Percentiles rank a stretch among this genome's conserved stretches.
Conservation (phyloP, 2,888 invertebrate species). For the Escarpia spicata region DNA sequence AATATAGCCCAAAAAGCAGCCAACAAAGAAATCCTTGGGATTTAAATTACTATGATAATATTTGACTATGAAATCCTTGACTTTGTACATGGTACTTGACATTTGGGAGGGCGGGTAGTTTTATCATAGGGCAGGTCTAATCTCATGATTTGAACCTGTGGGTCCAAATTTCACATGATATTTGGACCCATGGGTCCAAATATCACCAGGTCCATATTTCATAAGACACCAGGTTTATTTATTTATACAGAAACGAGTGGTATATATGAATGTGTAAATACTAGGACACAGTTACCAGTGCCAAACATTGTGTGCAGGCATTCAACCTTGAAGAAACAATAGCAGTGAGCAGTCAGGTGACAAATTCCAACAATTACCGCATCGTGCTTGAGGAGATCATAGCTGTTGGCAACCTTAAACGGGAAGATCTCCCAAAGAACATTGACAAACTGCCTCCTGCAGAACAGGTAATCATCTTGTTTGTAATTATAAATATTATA, state of each 20-base stretch:
- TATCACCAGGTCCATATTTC: too few species aligned
- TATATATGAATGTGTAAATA: background rate
- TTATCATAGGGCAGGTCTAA: too few species aligned
- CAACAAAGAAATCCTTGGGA: too few species aligned
- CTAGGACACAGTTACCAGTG: background rate
- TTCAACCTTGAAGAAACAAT: constrained; percentile 61
- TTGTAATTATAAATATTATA: background rate
- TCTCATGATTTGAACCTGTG: too few species aligned
- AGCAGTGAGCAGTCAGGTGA: constrained; percentile 61
- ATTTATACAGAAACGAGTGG: background rate
- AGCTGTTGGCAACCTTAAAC: constrained; percentile 50
- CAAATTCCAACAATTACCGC: constrained; percentile 61
- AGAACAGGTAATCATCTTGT: constrained; percentile 51
- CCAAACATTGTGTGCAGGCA: constrained; percentile 50
- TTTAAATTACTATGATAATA: too few species aligned
- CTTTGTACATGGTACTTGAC: too few species aligned
- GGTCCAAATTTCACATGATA: too few species aligned
- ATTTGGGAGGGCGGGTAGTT: too few species aligned
- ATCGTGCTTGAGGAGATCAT: constrained; percentile 62
- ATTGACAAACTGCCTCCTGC: constrained; percentile 50
- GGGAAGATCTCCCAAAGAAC: constrained; percentile 49
- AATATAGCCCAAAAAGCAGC: too few species aligned
- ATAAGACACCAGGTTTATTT: background rate
- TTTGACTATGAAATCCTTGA: too few species aligned
- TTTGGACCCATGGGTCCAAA: too few species aligned